Evolutionary conservation across 2,113 vertebrate species (phyloP), one percentile per base, ranked within the genome.

Genomic region (Gadus macrocephalus): DNA sequence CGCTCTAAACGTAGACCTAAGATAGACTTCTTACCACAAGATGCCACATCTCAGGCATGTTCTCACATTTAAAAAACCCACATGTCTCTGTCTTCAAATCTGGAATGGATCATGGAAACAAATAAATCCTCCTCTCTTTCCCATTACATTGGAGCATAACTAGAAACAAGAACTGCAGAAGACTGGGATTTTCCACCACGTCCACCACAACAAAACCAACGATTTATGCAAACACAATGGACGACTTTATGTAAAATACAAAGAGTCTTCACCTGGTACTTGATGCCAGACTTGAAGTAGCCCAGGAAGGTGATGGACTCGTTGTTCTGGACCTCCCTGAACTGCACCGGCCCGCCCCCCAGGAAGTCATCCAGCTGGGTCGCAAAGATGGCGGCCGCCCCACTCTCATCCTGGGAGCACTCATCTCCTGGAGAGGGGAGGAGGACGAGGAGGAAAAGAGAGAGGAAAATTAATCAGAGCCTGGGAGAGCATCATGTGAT

Each of bases 211-310:
- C 20, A 20, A 20, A 49, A 49, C 42, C 42, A 8, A 49, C 11
- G 42, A 49, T 8, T 49, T 12, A 49, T 49, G 19, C 16, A 60
- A 60, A 17, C 16, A n/a, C 19, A n/a, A 9, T 61, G 59, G 59
- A 61, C n/a, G 59, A 8, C 59, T 60, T 60, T n/a, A 60, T 60
- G 5, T 60, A 11, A 20, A 60, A 16, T 4, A 65, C 31, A 66
- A 49, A 20, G 20, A 20, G 42, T 38, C 53, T 71, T 82, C 69
- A 98, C 97, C 95, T 95, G 91, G 82, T 98, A 98, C 73, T 95
- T 96, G 82, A 98, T 86, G 64, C 95, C 96, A 28, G 93, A 92
- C 88, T 94, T 98, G 88, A 99, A 98, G 87, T 98, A 98, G 17
- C 94, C 86, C 80, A 95, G 89, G 69, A 99, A 96, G 3, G 91